Evolutionary conservation across 2,113 vertebrate genomes (phyloP).

Genomic region (Raja brachyura): DNA sequence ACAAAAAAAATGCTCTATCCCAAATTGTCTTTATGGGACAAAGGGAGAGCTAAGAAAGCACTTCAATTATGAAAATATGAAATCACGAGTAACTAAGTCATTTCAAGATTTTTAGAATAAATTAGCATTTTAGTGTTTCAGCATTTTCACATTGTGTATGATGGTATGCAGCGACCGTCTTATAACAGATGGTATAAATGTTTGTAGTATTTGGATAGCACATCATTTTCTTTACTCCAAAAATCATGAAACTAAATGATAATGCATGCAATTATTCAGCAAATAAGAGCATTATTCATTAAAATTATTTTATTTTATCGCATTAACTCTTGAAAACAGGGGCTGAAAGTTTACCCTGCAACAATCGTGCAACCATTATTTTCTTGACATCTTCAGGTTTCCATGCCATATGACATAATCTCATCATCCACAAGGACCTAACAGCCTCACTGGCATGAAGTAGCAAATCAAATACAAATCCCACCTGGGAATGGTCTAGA

Average conservation of each 20-base stretch:
- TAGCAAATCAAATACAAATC: slow-evolving; percentile 66
- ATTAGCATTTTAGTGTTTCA: not conserved
- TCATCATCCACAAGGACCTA: slow-evolving; percentile 69
- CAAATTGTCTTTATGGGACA: not conserved
- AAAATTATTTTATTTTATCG: not conserved
- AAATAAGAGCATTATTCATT: slow-evolving; percentile 21
- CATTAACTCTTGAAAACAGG: not conserved
- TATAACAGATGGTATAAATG: not conserved
- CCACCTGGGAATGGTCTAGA: slow-evolving; percentile 66
- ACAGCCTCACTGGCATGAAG: slow-evolving; percentile 63
- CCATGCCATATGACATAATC: slow-evolving; percentile 62
- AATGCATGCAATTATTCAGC: not conserved
- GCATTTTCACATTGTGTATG: no score
- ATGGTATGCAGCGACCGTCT: not conserved
- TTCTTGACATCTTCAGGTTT: slow-evolving; percentile 18
- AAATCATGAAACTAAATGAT: not conserved
- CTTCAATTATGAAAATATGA: not conserved
- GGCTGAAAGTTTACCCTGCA: not conserved
- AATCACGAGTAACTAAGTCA: not conserved
- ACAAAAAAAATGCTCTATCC: not conserved
- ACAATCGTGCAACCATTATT: slow-evolving; percentile 21
- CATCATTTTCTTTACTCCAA: not conserved
- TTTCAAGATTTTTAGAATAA: not conserved
- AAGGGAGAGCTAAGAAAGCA: not conserved
- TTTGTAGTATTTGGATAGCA: not conserved